Base-by-base conservation (phyloP, 2,113 vertebrate genomes). In the Octodon degus region DNA sequence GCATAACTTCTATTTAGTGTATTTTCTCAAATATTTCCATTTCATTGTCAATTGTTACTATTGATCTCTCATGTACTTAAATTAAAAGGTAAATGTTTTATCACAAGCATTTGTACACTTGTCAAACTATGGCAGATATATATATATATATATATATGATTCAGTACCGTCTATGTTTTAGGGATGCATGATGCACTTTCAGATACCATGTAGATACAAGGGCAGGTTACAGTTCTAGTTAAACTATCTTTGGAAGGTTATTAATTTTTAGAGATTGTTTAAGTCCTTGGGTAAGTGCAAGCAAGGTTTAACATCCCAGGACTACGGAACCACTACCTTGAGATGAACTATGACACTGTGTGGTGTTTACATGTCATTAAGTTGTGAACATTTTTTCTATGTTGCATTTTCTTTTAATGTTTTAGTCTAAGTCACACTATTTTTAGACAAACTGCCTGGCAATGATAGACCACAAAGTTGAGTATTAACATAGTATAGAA, bases 171-270 rank as follows among this genome's bases (percentile, higher is more conserved):
- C 30, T 19, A 34, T 3, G 5, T 2, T 65, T 76, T 70, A 5
- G 30, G 60, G 17, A 47, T 32, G 9, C 10, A 34, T 40, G 58
- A 47, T 67, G 9, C 19, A 22, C 19, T 86, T 86, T 86, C 62
- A 67, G 27, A 19, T 67, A 86, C 50, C 27, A 27, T 37, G 16
- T 2, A 50, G 25, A 32, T 20, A 34, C 25, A 47, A 85, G 17
- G 81, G 62, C 24, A 86, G 62, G 67, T 43, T 50, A 86, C 16
- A 40, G 14, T 86, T 72, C 22, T 50, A 77, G 58, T 70, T 76
- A 90, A 96, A 12, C 37, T 63, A 55, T 55, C 89, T 87, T 63
- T 86, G 67, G 17, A 50, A 82, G 32, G 50, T 81, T n/a, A 90
- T 81, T 91, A 70, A 67, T 72, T 87, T 95, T 91, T 37, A 50